These are phyloP conservation scores for Desmodus rotundus DNA, from an alignment of 2,113 vertebrate genomes.

Conservation along the genomic window DNA sequence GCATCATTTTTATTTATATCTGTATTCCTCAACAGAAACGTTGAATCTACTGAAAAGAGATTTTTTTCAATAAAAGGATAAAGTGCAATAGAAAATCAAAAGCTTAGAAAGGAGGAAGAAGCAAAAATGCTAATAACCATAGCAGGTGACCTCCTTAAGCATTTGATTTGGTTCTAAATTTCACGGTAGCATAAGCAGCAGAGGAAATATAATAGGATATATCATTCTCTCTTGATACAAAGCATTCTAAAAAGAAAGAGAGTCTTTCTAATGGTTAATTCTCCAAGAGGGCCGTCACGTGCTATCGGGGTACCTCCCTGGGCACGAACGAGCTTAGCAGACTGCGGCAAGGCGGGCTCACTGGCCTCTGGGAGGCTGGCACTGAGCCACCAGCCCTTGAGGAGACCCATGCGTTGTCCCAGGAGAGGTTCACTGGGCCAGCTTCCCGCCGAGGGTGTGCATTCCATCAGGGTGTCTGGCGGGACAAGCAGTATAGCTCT, in stretches of 20 bases:
- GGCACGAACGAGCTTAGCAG: background rate
- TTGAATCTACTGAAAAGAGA: background rate
- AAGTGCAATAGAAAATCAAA: background rate
- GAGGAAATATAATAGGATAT: background rate
- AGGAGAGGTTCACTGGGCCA: background rate
- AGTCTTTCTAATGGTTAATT: background rate
- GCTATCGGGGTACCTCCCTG: background rate
- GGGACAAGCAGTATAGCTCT: background rate
- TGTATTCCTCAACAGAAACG: background rate
- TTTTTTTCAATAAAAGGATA: background rate
- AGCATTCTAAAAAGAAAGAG: background rate
- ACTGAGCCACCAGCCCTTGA: background rate
- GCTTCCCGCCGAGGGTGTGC: fast-evolving
- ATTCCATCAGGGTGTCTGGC: background rate
- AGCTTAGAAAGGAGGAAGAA: background rate
- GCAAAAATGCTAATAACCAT: background rate
- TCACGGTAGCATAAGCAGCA: background rate
- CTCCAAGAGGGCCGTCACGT: background rate
- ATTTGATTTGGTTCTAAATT: background rate
- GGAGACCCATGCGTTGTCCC: background rate
- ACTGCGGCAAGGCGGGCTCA: fast-evolving
- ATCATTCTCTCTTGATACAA: background rate
- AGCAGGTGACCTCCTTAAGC: background rate
- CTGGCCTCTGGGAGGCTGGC: too few relatives aligned
- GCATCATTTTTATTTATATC: too few relatives aligned